Percentiles rank a stretch among this genome's conserved stretches.
These are phyloP conservation scores for Gouania willdenowi DNA, from an alignment of 2,797 vertebrate genomes.

Conservation along the genomic window DNA sequence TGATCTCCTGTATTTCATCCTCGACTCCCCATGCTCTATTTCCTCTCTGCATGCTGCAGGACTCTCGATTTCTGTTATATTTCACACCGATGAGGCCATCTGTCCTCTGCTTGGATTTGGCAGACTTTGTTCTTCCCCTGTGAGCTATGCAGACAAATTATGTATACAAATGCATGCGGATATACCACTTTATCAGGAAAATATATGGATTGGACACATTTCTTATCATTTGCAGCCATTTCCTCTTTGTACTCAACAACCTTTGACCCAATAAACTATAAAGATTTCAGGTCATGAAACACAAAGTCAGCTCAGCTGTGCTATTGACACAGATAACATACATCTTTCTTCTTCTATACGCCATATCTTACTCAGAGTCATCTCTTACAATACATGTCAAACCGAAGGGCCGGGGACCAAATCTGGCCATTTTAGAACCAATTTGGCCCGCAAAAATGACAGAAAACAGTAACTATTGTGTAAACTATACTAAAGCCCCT, in stretches of 20 bases:
- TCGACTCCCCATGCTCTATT: conserved; percentile 27
- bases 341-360: too few relatives aligned
- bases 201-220: background rate
- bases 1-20: conserved; percentile 21
- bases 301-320: background rate
- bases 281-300: background rate
- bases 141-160: background rate
- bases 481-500: too few relatives aligned
- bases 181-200: too few relatives aligned
- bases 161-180: conserved; percentile 9
- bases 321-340: conserved; percentile 3
- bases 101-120: conserved; percentile 19
- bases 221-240: background rate
- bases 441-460: too few relatives aligned
- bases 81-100: conserved; percentile 47
- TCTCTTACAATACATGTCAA: too few relatives aligned
- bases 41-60: conserved; percentile 20
- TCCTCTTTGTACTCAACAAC: background rate
- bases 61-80: conserved; percentile 7
- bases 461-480: too few relatives aligned
- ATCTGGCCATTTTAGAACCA: too few relatives aligned
- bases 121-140: background rate
- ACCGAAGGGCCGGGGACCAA: too few relatives aligned
- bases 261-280: background rate
- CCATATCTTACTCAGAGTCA: too few relatives aligned